Conservation (phyloP, 2,888 invertebrate genomes). For the Malthinus seriepunctatus region DNA sequence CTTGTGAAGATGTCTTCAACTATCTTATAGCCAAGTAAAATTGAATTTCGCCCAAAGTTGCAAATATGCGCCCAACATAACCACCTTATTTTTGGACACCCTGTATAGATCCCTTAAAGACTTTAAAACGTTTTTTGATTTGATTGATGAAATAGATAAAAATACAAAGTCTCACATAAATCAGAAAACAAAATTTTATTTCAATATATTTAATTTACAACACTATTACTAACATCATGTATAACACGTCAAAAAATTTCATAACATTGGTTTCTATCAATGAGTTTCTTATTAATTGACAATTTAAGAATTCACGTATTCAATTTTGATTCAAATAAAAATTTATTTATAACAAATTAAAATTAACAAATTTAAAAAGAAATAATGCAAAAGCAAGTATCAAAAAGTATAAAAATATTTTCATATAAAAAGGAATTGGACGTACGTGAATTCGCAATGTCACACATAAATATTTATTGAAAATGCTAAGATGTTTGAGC, state of each 20-base stretch:
- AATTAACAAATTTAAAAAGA: conserved; percentile 1
- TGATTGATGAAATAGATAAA: too few relatives aligned
- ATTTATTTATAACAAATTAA: neutral
- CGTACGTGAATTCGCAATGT: conserved; percentile 25
- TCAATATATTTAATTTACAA: conserved; percentile 24
- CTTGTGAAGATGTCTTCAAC: too few relatives aligned
- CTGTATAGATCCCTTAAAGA: too few relatives aligned
- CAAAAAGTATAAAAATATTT: conserved; percentile 17
- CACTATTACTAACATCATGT: conserved; percentile 19
- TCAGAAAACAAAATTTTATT: conserved; percentile 20
- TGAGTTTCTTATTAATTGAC: neutral
- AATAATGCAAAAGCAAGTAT: conserved; percentile 9
- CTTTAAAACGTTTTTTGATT: too few relatives aligned
- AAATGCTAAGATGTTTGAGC: conserved; percentile 3
- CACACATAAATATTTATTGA: conserved; percentile 1
- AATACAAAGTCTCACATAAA: neutral
- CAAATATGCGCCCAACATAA: too few relatives aligned
- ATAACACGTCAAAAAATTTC: conserved; percentile 18
- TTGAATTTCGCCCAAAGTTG: too few relatives aligned
- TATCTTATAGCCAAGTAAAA: too few relatives aligned
- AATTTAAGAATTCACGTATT: conserved; percentile 24
- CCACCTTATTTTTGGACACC: too few relatives aligned
- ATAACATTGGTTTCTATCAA: conserved; percentile 6
- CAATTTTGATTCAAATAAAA: neutral
- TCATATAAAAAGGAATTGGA: neutral